These are phyloP conservation scores for Diplodus puntazzo DNA, from an alignment of 2,797 vertebrate species.

Conservation along the genomic window DNA sequence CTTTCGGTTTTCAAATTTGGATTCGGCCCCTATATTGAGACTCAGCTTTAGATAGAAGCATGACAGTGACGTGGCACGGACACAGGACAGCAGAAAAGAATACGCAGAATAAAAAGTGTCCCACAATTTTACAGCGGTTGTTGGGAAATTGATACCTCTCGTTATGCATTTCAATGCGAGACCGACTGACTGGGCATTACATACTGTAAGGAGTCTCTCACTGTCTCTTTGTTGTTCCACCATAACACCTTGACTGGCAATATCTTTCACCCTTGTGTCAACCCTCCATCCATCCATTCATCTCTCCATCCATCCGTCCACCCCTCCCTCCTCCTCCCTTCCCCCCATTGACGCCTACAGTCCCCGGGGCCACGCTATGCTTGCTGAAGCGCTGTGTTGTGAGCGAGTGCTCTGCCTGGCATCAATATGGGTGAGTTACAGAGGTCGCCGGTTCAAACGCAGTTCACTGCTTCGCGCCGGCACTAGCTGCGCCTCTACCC, in stretches of 20 bases:
- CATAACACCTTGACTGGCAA: slow-evolving; percentile 49
- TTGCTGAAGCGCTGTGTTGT: slow-evolving; percentile 75
- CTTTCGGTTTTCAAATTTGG: no score
- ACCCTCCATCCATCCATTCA: slow-evolving; percentile 16
- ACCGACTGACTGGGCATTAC: neutral
- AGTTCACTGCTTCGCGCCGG: slow-evolving; percentile 78
- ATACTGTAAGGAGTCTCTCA: neutral
- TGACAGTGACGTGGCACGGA: no score
- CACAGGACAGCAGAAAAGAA: no score
- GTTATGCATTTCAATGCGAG: no score
- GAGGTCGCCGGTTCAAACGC: slow-evolving; percentile 86
- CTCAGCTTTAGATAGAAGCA: no score
- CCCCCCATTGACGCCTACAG: slow-evolving; percentile 48
- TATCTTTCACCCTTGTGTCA: slow-evolving; percentile 41
- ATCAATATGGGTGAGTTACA: slow-evolving; percentile 88
- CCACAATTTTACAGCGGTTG: no score
- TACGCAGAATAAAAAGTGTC: no score
- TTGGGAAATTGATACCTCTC: no score
- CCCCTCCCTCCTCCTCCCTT: neutral
- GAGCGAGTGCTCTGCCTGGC: slow-evolving; percentile 69
- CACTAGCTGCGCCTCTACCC: slow-evolving; percentile 51
- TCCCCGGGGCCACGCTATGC: slow-evolving; percentile 77
- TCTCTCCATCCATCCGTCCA: neutral
- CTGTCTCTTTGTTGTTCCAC: slow-evolving; percentile 49
- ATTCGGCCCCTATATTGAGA: no score